Percentiles rank a stretch among this genome's conserved stretches.
phyloP scores from a whole-genome alignment of 2,113 vertebrate genomes.

The Orycteropus afer region DNA sequence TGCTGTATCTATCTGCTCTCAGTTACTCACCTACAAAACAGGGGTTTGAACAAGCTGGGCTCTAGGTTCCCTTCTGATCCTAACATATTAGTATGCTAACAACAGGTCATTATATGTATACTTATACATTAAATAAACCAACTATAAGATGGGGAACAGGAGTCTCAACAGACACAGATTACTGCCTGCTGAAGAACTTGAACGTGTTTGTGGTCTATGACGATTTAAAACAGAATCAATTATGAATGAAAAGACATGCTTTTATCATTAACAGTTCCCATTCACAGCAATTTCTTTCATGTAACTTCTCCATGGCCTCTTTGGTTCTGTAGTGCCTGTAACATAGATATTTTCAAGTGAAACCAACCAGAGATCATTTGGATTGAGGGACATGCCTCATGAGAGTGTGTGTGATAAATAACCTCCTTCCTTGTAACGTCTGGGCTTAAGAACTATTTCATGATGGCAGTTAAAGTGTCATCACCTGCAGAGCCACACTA shows the following conservation, averaged over 20 bases:
- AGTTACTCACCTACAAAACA: background rate
- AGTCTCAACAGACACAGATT: background rate
- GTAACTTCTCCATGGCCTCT: background rate
- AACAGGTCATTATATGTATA: background rate
- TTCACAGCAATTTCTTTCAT: background rate
- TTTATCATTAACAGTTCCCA: background rate
- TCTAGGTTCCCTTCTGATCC: background rate
- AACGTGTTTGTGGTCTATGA: background rate
- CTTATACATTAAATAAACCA: background rate
- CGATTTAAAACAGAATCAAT: background rate
- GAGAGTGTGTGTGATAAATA: background rate
- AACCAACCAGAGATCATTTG: background rate
- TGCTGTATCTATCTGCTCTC: background rate
- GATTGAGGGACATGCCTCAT: background rate
- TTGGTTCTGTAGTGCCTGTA: background rate
- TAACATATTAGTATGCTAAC: background rate
- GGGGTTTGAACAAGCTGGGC: background rate
- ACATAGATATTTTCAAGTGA: background rate
- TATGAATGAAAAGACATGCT: background rate
- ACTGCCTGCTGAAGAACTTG: background rate
- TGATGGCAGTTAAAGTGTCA: background rate
- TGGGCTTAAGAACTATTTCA: background rate
- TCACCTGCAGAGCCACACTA: background rate
- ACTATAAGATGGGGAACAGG: background rate
- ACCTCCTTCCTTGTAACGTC: background rate